Evolutionary conservation across 2,888 invertebrate genomes (phyloP), one percentile per base, ranked within the genome.

Genomic region (Pecten maximus): DNA sequence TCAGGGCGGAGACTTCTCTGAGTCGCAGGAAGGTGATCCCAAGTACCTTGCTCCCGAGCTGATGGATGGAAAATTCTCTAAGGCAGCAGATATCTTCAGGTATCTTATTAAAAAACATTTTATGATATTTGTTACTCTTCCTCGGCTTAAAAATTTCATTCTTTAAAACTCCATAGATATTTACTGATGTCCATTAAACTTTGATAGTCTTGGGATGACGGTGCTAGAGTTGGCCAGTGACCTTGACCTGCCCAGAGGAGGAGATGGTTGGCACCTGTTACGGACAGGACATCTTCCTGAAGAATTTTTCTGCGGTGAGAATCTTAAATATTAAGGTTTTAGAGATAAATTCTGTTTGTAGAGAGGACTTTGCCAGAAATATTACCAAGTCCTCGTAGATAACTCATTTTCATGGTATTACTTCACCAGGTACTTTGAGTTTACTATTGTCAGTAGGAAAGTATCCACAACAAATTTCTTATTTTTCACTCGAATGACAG

Each of bases 41-140:
- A 98, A 98, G 93, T 98, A 98, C 96, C 97, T 98, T 94, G 98
- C 98, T 0, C 97, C 98, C 40, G 98, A 98, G 97, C 97, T 98
- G 39, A 97, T 98, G 95, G 97, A 97, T 92, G 97, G 97, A 35
- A 96, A 97, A 74, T 98, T 98, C 95, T 97, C 98, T 2, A 97
- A 98, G 94, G 97, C 98, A 39, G 98, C 98, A 40, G 98, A 98
- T 96, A 97, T 98, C 87, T 98, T 98, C 95, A 98, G 96, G 96
- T 96, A 93, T 35, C 44, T 44, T 44, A 44, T 44, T 44, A 44
- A 44, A 15, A 48, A 8, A 16, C 19, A 48, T 8, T 48, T 86
- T 2, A 6, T 19, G 15, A 86, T 86, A 86, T 48, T 19, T 48
- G 16, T 48, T 48, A 10, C 48, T 16, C 10, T 48, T 48, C 19